Evolutionary conservation across 2,113 vertebrate species (phyloP).

Genomic region (Cyprinus carpio): DNA sequence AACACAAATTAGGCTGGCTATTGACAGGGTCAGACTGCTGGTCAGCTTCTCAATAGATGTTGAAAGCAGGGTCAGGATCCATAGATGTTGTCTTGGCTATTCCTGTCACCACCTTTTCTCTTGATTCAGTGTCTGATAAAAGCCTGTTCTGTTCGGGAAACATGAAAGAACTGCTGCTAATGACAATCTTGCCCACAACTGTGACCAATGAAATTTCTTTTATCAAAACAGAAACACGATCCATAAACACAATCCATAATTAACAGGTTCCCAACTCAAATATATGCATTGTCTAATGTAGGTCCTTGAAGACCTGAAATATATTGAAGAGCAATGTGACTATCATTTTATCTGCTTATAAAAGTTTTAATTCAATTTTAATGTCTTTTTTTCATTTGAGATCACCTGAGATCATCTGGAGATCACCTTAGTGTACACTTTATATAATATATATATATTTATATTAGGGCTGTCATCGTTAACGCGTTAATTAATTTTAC

Average conservation of each 20-base stretch:
- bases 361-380: not conserved
- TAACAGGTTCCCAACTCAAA: not conserved
- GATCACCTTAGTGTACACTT: too few species aligned
- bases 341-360: not conserved
- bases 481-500: too few species aligned
- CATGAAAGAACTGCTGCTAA: constrained; percentile 9
- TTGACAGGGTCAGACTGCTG: constrained; percentile 17
- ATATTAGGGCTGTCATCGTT: too few species aligned
- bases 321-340: not conserved
- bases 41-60: not conserved
- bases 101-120: constrained; percentile 1
- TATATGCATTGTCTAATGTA: not conserved
- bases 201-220: not conserved
- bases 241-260: not conserved
- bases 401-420: too few species aligned
- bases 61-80: not conserved
- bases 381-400: not conserved
- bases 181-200: not conserved
- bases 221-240: not conserved
- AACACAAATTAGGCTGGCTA: constrained; percentile 26
- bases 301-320: not conserved
- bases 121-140: not conserved
- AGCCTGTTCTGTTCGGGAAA: not conserved
- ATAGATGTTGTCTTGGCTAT: not conserved
- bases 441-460: too few species aligned